Evolutionary conservation across 92 coral and sea anemone species (phyloP).

Genomic region (Porites divaricata): DNA sequence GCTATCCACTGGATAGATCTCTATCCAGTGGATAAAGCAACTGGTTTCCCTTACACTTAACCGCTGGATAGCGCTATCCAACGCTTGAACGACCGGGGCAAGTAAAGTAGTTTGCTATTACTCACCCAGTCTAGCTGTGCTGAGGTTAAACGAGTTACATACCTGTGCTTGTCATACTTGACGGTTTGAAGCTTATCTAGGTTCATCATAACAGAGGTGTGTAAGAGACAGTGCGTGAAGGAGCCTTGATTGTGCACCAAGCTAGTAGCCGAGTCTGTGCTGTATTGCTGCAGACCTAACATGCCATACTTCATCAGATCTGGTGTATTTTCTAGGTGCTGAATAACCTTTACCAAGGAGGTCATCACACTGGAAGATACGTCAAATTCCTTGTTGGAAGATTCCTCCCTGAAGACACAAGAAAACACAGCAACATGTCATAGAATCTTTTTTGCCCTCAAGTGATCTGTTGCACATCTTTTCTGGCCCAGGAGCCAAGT

Average conservation of each 20-base stretch:
- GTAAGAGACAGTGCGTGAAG: constrained; percentile 79
- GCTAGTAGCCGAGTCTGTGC: constrained; percentile 62
- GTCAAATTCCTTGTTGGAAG: constrained; percentile 29
- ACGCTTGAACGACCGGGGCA: too few species aligned
- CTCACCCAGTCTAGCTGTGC: too few species aligned
- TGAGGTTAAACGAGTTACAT: background rate
- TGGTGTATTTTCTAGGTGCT: constrained; percentile 79
- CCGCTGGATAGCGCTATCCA: too few species aligned
- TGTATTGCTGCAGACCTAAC: constrained; percentile 85
- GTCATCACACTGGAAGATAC: constrained; percentile 50
- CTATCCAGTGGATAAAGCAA: too few species aligned
- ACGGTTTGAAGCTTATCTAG: constrained; percentile 64
- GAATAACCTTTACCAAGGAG: constrained; percentile 75
- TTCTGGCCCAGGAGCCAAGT: too few species aligned
- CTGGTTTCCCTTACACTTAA: too few species aligned
- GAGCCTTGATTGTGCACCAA: constrained; percentile 65
- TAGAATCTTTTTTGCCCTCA: too few species aligned
- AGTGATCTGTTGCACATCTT: too few species aligned
- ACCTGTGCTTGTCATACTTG: constrained; percentile 63
- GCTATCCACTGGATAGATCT: too few species aligned
- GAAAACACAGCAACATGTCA: background rate
- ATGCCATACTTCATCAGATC: constrained; percentile 74
- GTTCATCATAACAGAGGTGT: constrained; percentile 81
- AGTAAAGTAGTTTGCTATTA: too few species aligned
- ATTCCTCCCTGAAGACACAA: constrained; percentile 26